phyloP scores from a whole-genome alignment of 35 echinoderm and acorn worm genomes.

The Amphiura filiformis region DNA sequence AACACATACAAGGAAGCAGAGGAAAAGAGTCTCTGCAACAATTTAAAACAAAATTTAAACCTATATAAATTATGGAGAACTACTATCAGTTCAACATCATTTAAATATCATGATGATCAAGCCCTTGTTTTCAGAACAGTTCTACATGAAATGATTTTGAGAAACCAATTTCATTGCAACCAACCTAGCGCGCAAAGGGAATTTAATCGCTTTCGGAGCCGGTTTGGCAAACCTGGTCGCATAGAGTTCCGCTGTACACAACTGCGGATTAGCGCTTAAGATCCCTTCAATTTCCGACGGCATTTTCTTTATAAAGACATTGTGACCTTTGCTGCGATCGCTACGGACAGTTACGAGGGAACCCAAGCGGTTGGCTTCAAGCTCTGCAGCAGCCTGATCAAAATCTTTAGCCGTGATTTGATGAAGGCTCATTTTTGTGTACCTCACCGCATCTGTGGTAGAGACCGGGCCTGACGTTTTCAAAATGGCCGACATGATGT shows the following conservation, averaged over 20 bases:
- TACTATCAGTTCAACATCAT: no score
- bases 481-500: not conserved
- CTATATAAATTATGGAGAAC: no score
- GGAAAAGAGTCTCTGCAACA: no score
- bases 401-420: not conserved
- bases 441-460: not conserved
- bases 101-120: no score
- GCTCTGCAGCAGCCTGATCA: not conserved
- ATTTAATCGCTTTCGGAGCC: not conserved
- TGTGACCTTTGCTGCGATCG: not conserved
- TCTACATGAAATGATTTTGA: not conserved
- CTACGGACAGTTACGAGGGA: not conserved
- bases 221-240: not conserved
- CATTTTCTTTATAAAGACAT: not conserved
- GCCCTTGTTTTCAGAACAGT: no score
- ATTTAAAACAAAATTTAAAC: no score
- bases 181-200: not conserved
- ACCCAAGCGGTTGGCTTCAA: not conserved
- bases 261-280: not conserved
- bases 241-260: not conserved
- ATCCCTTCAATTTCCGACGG: not conserved
- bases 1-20: no score
- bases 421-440: not conserved
- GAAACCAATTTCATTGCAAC: not conserved
- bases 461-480: not conserved